These are phyloP conservation scores for Tursiops truncatus DNA, from an alignment of 2,113 vertebrate genomes.

Conservation along the genomic window DNA sequence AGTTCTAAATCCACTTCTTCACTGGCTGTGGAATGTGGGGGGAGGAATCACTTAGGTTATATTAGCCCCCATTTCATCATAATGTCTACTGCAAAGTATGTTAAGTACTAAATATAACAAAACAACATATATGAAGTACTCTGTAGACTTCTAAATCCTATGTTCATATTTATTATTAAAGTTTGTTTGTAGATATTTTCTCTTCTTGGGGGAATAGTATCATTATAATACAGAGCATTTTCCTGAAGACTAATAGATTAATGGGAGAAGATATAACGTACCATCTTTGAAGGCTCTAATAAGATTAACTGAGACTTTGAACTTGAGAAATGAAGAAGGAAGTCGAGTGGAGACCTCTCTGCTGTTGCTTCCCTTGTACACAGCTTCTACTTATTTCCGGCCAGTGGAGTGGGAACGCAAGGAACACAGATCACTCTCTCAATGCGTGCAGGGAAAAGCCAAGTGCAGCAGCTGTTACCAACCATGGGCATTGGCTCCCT, in stretches of 20 bases:
- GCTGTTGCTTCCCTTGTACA: no score
- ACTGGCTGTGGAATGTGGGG: not conserved
- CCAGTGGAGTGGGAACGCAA: not conserved
- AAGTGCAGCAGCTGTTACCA: not conserved
- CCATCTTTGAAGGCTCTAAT: not conserved
- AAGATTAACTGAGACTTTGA: not conserved
- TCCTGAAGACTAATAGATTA: not conserved
- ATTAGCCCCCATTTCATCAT: not conserved
- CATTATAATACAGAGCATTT: not conserved
- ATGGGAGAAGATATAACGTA: not conserved
- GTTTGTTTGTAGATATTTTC: not conserved
- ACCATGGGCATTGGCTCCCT: rapidly evolving
- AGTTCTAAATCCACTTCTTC: not conserved
- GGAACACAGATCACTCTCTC: not conserved
- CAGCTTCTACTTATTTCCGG: not conserved
- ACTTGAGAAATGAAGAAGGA: not conserved
- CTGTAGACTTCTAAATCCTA: not conserved
- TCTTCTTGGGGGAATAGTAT: not conserved
- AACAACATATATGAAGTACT: not conserved
- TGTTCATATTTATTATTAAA: not conserved
- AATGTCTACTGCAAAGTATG: not conserved
- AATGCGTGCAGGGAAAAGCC: not conserved
- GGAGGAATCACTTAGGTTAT: not conserved
- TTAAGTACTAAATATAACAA: not conserved
- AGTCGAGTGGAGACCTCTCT: not conserved